Evolutionary conservation across 1,140 invertebrate genomes (phyloP).

Genomic region (Rhynchophorus ferrugineus): DNA sequence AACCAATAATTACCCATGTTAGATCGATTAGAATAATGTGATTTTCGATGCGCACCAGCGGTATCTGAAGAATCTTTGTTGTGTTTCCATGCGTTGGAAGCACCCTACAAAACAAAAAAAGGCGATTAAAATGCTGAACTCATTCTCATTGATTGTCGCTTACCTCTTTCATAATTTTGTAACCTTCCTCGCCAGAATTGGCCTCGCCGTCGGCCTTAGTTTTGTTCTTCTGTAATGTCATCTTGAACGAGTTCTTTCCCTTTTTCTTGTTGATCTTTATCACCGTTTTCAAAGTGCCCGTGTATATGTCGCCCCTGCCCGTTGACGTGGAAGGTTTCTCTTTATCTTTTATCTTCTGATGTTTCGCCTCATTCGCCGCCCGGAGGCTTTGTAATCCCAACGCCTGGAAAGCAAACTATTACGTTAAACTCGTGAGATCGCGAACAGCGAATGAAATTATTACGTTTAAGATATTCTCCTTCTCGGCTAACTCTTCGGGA

Average conservation of each 20-base stretch:
- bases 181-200: slow-evolving; percentile 54
- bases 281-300: slow-evolving; percentile 70
- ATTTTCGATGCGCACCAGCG: slow-evolving; percentile 55
- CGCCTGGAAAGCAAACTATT: slow-evolving; percentile 38
- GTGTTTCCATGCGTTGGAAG: slow-evolving; percentile 31
- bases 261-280: slow-evolving; percentile 62
- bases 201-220: slow-evolving; percentile 41
- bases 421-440: not conserved
- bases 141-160: slow-evolving; percentile 14
- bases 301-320: slow-evolving; percentile 47
- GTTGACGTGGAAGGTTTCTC: slow-evolving; percentile 43
- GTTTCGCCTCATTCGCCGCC: slow-evolving; percentile 49
- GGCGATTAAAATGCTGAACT: not conserved
- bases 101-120: slow-evolving; percentile 29
- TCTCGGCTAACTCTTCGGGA: slow-evolving; percentile 49
- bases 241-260: slow-evolving; percentile 61
- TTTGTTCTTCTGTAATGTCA: slow-evolving; percentile 68
- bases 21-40: slow-evolving; percentile 59
- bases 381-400: slow-evolving; percentile 56
- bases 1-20: slow-evolving; percentile 48
- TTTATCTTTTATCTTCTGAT: slow-evolving; percentile 47
- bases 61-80: slow-evolving; percentile 39
- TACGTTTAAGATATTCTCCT: slow-evolving; percentile 51
- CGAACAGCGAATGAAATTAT: not conserved
- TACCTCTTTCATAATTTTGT: slow-evolving; percentile 73